A percentile compares a stretch with the other conserved stretches of the same genome.
phyloP scores from a whole-genome alignment of 92 coral and sea anemone genomes.

The Scolanthus callimorphus region DNA sequence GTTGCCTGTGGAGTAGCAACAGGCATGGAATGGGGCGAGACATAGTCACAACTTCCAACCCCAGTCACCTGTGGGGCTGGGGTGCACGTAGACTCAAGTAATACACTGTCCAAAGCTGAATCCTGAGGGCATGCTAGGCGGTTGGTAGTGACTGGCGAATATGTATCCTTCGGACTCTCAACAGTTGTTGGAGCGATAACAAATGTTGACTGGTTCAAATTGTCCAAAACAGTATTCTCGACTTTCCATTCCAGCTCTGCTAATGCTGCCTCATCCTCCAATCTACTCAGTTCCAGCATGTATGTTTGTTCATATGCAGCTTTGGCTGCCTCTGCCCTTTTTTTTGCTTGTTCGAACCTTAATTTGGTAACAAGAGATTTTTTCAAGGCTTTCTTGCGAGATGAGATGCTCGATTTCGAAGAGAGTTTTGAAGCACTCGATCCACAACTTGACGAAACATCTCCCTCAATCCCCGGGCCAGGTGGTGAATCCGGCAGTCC shows the following conservation, averaged over 20 bases:
- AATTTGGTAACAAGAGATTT: background rate
- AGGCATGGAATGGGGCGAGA: no score
- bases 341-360: background rate
- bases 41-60: no score
- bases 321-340: conserved; percentile 2
- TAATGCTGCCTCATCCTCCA: conserved; percentile 9
- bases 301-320: conserved; percentile 2
- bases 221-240: conserved; percentile 7
- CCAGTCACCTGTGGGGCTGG: no score
- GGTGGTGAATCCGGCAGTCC: background rate
- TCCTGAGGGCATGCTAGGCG: no score
- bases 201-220: no score
- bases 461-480: no score
- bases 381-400: background rate
- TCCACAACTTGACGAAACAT: background rate
- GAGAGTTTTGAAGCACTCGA: background rate
- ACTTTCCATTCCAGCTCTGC: conserved; percentile 24
- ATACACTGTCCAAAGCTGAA: no score
- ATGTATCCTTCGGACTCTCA: no score
- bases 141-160: no score
- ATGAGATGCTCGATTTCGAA: background rate
- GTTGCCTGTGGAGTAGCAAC: no score
- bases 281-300: conserved; percentile 9
- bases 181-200: no score
- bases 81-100: no score